Evolutionary conservation across 1,140 invertebrate genomes (phyloP), one percentile per base, ranked within the genome.

Genomic region (Drosophila rhopaloa): DNA sequence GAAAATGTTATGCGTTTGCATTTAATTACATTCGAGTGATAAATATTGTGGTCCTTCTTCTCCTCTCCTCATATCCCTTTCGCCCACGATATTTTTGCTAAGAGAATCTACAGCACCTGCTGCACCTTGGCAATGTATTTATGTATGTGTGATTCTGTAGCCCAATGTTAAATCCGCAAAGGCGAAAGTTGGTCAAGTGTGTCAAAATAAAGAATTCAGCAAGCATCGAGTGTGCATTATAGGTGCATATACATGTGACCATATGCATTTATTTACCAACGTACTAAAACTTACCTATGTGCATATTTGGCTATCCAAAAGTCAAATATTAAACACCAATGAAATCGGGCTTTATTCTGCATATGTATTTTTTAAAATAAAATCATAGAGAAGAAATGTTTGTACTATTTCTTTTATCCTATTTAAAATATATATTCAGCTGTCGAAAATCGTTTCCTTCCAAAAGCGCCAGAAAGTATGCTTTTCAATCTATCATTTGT

Each of bases 141-240:
- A 9, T 60, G 37, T 46, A 27, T 62, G 53, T 55, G 47, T 44
- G 56, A 41, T 46, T 48, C 59, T 48, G 53, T 55, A 65, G 63
- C 65, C 68, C 66, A 76, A 74, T 79, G 53, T 76, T 66, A 76
- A 76, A 73, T 83, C 66, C 60, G 60, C 56, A 80, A 38, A 46
- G 59, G 62, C 66, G 66, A 89, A 88, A 84, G 65, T 88, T 88
- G 83, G 83, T 88, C 83, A 89, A 88, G 83, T 88, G 72, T 80
- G 80, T 65, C 72, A 89, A 86, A 88, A 86, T 79, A 89, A 86
- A 73, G 61, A 89, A 79, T 62, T 67, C 47, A 73, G 41, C 32
- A 14, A 58, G 46, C 38, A 59, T 47, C 43, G 43, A 56, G 62
- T 35, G 29, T 43, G 48, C 46, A 40, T 41, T 59, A 63, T 24